Evolutionary conservation across 2,797 vertebrate species (phyloP), one percentile per base, ranked within the genome.

Genomic region (Micromesistius poutassou): DNA sequence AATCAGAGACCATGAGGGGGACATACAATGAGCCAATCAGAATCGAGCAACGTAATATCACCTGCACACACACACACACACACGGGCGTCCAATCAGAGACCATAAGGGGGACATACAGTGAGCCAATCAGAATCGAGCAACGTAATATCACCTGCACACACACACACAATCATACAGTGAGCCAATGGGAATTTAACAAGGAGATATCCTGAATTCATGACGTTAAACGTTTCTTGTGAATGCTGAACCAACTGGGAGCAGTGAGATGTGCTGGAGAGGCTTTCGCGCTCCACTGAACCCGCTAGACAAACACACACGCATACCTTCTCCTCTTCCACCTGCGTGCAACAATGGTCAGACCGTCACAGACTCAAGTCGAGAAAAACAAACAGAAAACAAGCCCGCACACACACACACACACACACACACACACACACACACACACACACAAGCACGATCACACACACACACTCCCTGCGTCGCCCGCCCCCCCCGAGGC

Each of bases 351-450:
- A 90, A 89, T 87, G 83, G 84, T 72, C 2, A 77, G 83, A 90
- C 78, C 1, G 30, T 83, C 78, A 77, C 83, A 87, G 87, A 85
- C 85, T 81, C 80, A 87, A 89, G 86, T 81, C 55, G 14, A 87
- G 85, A 83, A 89, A 90, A 89, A 91, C 77, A 92, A 87, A 90
- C 87, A 79, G 35, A 81, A 76, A 75, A 81, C 73, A 46, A 22
- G 42, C 75, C 83, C 82, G 83, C 82, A 80, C 79, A 77, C 72
- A 74, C 71, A 79, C 70, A 81, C 31, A 71, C 16, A 8, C 30
- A 46, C 36, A 31, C 31, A 55, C 72, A 77, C 76, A n/a, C n/a
- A n/a, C n/a, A n/a, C n/a, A n/a, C n/a, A n/a, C n/a, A n/a, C n/a
- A n/a, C n/a, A 50, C 30, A 77, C 31, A 38, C 71, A 80, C 77